phyloP scores from a whole-genome alignment of 1,140 invertebrate genomes.

The Colletes gigas region DNA sequence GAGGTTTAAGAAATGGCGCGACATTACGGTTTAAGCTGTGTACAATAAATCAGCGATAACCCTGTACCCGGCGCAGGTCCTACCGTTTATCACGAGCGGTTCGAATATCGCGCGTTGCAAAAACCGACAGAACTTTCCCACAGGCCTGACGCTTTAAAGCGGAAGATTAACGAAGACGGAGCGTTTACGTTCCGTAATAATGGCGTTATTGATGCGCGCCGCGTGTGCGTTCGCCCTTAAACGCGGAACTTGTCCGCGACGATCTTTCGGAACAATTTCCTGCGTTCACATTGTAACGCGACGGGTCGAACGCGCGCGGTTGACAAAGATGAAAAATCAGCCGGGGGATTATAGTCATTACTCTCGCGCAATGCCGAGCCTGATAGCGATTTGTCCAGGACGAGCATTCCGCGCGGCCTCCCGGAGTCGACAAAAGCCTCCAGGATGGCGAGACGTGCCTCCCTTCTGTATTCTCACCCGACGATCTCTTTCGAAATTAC shows the following conservation, averaged over 20 bases:
- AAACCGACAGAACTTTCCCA: too few species aligned
- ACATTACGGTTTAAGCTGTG: too few species aligned
- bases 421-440: slow-evolving; percentile 30
- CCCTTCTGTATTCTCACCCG: not conserved
- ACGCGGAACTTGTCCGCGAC: slow-evolving; percentile 1
- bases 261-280: slow-evolving; percentile 14
- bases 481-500: not conserved
- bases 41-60: too few species aligned
- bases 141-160: not conserved
- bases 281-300: slow-evolving; percentile 11
- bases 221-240: not conserved
- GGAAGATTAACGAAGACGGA: not conserved
- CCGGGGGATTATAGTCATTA: slow-evolving; percentile 49
- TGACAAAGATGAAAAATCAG: slow-evolving; percentile 25
- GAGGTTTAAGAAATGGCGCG: too few species aligned
- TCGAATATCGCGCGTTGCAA: too few species aligned
- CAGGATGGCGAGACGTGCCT: not conserved
- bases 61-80: too few species aligned
- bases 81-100: too few species aligned
- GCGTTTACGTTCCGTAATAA: not conserved
- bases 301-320: not conserved
- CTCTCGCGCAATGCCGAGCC: slow-evolving; percentile 31
- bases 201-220: slow-evolving; percentile 14
- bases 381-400: slow-evolving; percentile 58
- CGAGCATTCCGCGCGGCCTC: slow-evolving; percentile 50